Evolutionary conservation across 2,888 invertebrate genomes (phyloP), one percentile per base, ranked within the genome.

Genomic region (Amphipoea lucens): DNA sequence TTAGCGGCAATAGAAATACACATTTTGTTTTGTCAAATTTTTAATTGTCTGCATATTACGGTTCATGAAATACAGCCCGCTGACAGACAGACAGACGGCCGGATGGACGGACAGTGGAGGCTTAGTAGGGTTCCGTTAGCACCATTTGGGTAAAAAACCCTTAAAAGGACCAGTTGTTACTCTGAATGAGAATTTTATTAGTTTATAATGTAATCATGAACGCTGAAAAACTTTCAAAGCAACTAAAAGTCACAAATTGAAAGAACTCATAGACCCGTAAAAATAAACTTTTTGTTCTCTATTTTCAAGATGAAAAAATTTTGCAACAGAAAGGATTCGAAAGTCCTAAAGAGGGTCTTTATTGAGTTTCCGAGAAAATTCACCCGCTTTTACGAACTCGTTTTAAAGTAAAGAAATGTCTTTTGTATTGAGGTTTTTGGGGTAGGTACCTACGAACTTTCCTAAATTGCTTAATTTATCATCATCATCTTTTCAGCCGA

Each of bases 351-450:
- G 60, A 81, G 57, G 60, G 80, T 63, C 79, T 66, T 88, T 82
- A 88, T 88, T 86, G 67, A 85, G 78, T 82, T 84, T 82, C 65
- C 77, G 60, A 66, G n/a, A 29, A 81, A 83, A 85, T 79, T 85
- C 62, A 70, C 48, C 66, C 54, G 36, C 57, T 88, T 81, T 71
- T 66, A 77, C 36, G 42, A 70, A 70, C 42, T 74, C 75, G 36
- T 78, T 74, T 71, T 65, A n/a, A 69, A 65, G 29, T 57, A 70
- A 29, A 63, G 42, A 51, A 72, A 60, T 79, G 36, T 76, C 12
- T 9, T 68, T 63, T 79, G 45, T 71, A 68, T 48, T 65, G 57
- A 45, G 29, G 76, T n/a, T 65, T 76, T 69, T 40, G 57, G 14
- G 11, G 20, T 17, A 36, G 2, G 57, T 42, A 69, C 23, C 17